phyloP scores from a whole-genome alignment of 1,140 invertebrate species.

The Chironomus tepperi region DNA sequence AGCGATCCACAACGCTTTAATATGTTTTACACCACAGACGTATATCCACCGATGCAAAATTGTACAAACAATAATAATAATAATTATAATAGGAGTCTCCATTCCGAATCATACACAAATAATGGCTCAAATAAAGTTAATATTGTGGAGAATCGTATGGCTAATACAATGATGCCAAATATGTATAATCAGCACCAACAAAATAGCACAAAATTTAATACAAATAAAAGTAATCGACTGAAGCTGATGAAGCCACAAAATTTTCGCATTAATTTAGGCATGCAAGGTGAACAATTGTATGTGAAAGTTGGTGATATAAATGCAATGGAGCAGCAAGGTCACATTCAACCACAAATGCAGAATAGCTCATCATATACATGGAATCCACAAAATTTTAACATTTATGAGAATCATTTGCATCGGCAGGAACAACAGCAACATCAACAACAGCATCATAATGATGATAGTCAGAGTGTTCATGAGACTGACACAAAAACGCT shows the following conservation, averaged over 20 bases:
- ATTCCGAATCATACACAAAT: constrained; percentile 46
- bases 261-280: constrained; percentile 25
- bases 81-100: constrained; percentile 42
- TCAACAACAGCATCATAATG: background rate
- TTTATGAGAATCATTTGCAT: constrained; percentile 19
- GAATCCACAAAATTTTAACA: constrained; percentile 20
- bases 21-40: constrained; percentile 32
- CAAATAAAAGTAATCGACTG: constrained; percentile 25
- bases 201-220: constrained; percentile 20
- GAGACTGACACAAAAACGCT: constrained; percentile 1
- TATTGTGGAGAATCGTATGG: constrained; percentile 39
- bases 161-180: constrained; percentile 37
- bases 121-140: constrained; percentile 38
- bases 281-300: constrained; percentile 26
- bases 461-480: background rate
- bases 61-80: constrained; percentile 28
- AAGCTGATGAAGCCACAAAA: constrained; percentile 25
- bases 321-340: constrained; percentile 23
- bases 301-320: constrained; percentile 27
- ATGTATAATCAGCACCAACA: constrained; percentile 29
- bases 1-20: constrained; percentile 29
- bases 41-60: constrained; percentile 27
- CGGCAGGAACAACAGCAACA: background rate
- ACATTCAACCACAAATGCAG: background rate
- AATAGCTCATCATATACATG: background rate